phyloP scores from a whole-genome alignment of 2,113 vertebrate species.

The Lagenorhynchus albirostris region DNA sequence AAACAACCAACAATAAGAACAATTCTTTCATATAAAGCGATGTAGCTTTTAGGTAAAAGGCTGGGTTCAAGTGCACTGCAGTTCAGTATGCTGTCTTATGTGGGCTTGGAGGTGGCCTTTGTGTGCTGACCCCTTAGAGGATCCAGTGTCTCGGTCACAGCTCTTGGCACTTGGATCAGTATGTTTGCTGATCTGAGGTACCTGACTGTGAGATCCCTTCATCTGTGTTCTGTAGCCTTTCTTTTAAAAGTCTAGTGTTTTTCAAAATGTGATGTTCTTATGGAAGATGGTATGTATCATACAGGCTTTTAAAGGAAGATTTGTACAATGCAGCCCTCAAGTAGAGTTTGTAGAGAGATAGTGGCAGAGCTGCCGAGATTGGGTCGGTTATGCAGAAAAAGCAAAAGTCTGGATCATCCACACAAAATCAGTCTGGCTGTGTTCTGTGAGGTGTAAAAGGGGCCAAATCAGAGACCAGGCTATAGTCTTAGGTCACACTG shows the following conservation, averaged over 20 bases:
- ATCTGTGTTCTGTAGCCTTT: not conserved
- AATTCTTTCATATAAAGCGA: not conserved
- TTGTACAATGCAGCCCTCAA: not conserved
- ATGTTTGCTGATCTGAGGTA: not conserved
- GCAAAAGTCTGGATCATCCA: not conserved
- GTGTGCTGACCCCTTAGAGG: not conserved
- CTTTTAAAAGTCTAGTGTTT: not conserved
- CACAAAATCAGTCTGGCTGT: not conserved
- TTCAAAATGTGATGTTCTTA: not conserved
- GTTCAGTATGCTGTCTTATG: not conserved
- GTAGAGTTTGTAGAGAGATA: not conserved
- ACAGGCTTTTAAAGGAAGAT: not conserved
- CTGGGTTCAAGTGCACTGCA: not conserved
- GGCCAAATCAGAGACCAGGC: not conserved
- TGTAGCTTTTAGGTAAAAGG: not conserved
- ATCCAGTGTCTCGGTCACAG: not conserved
- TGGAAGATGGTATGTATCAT: not conserved
- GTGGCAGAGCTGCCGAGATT: not conserved
- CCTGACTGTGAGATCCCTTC: not conserved
- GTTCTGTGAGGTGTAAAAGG: not conserved
- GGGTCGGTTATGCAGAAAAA: not conserved
- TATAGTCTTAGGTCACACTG: not conserved
- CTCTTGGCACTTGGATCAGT: not conserved
- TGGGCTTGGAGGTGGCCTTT: not conserved
- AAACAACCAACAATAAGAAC: not conserved